Base-by-base conservation (phyloP, 1,140 invertebrate species). In the Nephila pilipes region DNA sequence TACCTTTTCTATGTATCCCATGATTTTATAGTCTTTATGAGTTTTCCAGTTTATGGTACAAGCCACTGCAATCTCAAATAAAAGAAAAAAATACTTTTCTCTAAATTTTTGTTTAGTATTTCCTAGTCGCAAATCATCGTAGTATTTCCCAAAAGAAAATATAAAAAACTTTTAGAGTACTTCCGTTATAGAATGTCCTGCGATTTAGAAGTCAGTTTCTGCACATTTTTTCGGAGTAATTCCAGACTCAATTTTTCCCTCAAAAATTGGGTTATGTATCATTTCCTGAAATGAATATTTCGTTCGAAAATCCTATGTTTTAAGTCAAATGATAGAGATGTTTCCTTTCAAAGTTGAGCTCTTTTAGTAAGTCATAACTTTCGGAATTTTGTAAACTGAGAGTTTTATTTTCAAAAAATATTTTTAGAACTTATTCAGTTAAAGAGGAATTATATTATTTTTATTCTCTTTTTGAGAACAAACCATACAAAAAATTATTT, bases 131-230 rank as follows among this genome's bases (percentile, higher is more conserved):
- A 81, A 81, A 81, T 81, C 80, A 81, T 81, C 29, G 1, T n/a
- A 38, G 12, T 22, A 54, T 25, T 54, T 25, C 46, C 1, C 38
- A 2, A 32, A 36, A 75, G 29, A 75, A 75, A 75, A 75, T 20
- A 32, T 75, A 29, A 6, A n/a, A n/a, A 75, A 36, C 29, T 32
- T 75, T 29, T 16, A 75, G 38, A 81, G 38, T 25, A 81, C 46
- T 81, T 81, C 80, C 80, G 80, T 81, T 81, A 54, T 38, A 55
- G 80, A 55, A 81, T 81, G 80, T n/a, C 16, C 22, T 8, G n/a
- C 80, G 38, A 81, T 81, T 81, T 81, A 55, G 80, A 81, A 81
- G 38, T 81, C 46, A 29, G 80, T 54, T n/a, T 18, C 20, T 18
- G 80, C 20, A n/a, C 38, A 2, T 46, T 81, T 81, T 32, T 81